Conservation (phyloP, 2,113 vertebrate genomes). For the Cathartes aura region DNA sequence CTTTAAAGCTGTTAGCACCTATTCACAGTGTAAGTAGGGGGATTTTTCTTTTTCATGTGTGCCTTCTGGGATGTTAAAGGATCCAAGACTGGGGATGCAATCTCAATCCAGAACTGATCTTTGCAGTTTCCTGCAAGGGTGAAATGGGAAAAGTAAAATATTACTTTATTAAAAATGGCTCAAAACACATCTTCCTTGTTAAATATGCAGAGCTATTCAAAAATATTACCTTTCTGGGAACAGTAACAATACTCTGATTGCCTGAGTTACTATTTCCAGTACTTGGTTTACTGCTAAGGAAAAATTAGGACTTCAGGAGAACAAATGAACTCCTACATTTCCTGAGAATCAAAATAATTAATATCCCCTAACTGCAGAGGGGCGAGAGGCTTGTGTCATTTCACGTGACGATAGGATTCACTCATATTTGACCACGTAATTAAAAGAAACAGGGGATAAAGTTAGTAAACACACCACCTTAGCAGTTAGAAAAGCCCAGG, state of each 20-base stretch:
- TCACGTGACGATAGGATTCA: background rate
- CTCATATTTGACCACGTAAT: background rate
- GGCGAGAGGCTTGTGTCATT: background rate
- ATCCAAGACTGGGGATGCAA: constrained; percentile 52
- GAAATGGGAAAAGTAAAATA: constrained; percentile 65
- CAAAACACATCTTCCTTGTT: constrained; percentile 62
- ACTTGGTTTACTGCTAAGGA: constrained; percentile 10
- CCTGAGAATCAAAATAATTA: background rate
- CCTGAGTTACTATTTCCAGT: constrained; percentile 53
- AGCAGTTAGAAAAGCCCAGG: background rate
- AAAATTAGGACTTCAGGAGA: constrained; percentile 35
- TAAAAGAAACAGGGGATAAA: background rate
- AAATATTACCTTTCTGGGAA: constrained; percentile 66
- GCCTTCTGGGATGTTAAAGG: constrained; percentile 57
- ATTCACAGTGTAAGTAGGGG: constrained; percentile 50
- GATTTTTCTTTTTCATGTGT: constrained; percentile 69
- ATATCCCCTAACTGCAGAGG: background rate
- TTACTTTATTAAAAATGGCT: constrained; percentile 66
- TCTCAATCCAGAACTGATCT: constrained; percentile 53
- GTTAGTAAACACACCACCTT: background rate
- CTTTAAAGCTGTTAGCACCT: constrained; percentile 73
- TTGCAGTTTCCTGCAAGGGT: constrained; percentile 44
- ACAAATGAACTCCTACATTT: background rate
- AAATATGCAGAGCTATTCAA: constrained; percentile 66
- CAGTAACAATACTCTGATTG: constrained; percentile 52